These are phyloP conservation scores for Teleogryllus occipitalis DNA, from an alignment of 1,140 invertebrate genomes.

Conservation along the genomic window DNA sequence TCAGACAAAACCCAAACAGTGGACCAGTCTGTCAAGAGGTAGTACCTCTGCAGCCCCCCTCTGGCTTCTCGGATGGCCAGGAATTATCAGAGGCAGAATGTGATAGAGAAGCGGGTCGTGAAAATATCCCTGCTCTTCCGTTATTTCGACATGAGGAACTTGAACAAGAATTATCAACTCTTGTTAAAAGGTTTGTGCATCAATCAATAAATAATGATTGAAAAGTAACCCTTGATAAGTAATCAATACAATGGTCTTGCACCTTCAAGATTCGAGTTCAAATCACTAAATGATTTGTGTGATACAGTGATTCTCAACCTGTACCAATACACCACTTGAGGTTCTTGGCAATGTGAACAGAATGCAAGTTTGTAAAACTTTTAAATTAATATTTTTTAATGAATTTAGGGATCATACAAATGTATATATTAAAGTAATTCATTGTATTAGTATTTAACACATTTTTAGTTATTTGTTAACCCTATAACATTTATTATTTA, in stretches of 20 bases:
- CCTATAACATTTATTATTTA: too few species aligned
- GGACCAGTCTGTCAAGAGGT: slow-evolving; percentile 15
- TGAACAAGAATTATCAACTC: slow-evolving; percentile 21
- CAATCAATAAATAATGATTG: not conserved
- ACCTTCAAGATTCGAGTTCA: not conserved
- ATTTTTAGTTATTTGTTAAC: too few species aligned
- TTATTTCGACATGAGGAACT: slow-evolving; percentile 24
- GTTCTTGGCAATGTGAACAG: too few species aligned
- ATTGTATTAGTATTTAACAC: too few species aligned
- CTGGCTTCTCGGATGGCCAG: slow-evolving; percentile 28
- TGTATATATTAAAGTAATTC: too few species aligned
- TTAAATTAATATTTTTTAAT: too few species aligned
- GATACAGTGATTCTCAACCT: not conserved
- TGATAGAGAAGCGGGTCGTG: slow-evolving; percentile 23
- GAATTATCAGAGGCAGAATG: slow-evolving; percentile 25
- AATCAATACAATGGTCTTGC: not conserved
- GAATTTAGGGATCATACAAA: too few species aligned
- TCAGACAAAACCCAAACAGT: slow-evolving; percentile 5
- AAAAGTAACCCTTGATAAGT: not conserved
- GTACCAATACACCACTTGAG: not conserved
- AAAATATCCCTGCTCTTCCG: slow-evolving; percentile 12
- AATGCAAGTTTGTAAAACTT: too few species aligned
- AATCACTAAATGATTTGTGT: not conserved
- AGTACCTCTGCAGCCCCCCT: slow-evolving; percentile 27
- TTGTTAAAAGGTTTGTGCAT: slow-evolving; percentile 20